Evolutionary conservation across 2,888 invertebrate genomes (phyloP), one percentile per base, ranked within the genome.

Genomic region (Ptycholaimellus sp.): DNA sequence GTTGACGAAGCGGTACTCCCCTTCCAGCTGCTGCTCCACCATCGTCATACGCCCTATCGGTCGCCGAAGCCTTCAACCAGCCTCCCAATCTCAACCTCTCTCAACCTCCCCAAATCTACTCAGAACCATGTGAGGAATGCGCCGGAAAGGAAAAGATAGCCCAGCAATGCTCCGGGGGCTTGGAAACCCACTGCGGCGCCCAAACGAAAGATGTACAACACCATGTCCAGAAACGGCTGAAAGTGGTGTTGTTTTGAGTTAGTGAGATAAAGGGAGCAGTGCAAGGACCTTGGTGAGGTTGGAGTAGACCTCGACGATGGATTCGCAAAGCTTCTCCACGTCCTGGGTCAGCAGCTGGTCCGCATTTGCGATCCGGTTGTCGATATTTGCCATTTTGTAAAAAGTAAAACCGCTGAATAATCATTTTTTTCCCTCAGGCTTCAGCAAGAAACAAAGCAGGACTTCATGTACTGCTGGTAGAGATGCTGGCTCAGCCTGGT

Each of bases 1-100:
- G 61, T 96, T 85, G 23, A 90, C 83, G 56, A 82, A 90, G 57
- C 93, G 71, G 63, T 82, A 90, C 67, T 96, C 90, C 37, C 93
- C 96, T 65, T 96, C 96, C n/a, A 90, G 64, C 58, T 80, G 79
- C 61, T 93, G 93, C 59, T 96, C 93, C 42, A 72, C 72, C 1
- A 85, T 80, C 0, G 93, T 93, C 65, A 93, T 68, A 33, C 72
- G 67, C 2, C 78, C 82, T 42, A 82, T 77, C 0, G 90, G 90
- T 49, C 74, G 71, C 44, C 90, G 69, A 38, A 87, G 63, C 52
- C 77, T 59, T 37, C 14, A n/a, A n/a, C n/a, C n/a, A n/a, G n/a
- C n/a, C n/a, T n/a, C n/a, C n/a, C n/a, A n/a, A n/a, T n/a, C n/a
- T n/a, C n/a, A n/a, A n/a, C n/a, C n/a, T n/a, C n/a, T n/a, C n/a